Evolutionary conservation across 2,888 invertebrate genomes (phyloP).

Genomic region (Chesias legatella): DNA sequence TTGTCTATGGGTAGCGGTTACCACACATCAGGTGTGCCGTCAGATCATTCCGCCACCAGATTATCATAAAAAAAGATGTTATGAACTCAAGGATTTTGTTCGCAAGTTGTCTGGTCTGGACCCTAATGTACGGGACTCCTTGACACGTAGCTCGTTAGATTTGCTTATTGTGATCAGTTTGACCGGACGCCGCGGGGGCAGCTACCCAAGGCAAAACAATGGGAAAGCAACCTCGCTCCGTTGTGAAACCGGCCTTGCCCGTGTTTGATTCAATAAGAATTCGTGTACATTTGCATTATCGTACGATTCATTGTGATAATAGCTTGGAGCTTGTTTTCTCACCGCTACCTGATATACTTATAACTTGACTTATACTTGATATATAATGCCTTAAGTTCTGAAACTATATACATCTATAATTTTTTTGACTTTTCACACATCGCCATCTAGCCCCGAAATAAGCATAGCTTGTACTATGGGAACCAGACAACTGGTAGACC

Average conservation of each 20-base stretch:
- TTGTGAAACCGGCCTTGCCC: conserved; percentile 45
- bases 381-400: too few species aligned
- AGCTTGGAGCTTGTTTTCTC: neutral
- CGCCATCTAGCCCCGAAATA: too few species aligned
- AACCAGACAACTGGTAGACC: too few species aligned
- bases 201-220: conserved; percentile 35
- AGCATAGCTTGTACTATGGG: too few species aligned
- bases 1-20: too few species aligned
- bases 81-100: neutral
- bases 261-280: conserved; percentile 33
- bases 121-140: conserved; percentile 1
- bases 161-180: conserved; percentile 15
- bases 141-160: conserved; percentile 2
- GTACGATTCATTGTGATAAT: conserved; percentile 4
- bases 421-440: too few species aligned
- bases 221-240: conserved; percentile 49
- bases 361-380: too few species aligned
- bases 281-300: conserved; percentile 29
- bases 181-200: conserved; percentile 9
- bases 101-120: neutral
- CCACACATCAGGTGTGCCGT: too few species aligned
- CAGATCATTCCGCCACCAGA: too few species aligned
- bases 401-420: too few species aligned
- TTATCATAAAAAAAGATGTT: too few species aligned
- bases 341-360: too few species aligned